Evolutionary conservation across 2,797 vertebrate species (phyloP).

Genomic region (Lycodopsis pacificus): DNA sequence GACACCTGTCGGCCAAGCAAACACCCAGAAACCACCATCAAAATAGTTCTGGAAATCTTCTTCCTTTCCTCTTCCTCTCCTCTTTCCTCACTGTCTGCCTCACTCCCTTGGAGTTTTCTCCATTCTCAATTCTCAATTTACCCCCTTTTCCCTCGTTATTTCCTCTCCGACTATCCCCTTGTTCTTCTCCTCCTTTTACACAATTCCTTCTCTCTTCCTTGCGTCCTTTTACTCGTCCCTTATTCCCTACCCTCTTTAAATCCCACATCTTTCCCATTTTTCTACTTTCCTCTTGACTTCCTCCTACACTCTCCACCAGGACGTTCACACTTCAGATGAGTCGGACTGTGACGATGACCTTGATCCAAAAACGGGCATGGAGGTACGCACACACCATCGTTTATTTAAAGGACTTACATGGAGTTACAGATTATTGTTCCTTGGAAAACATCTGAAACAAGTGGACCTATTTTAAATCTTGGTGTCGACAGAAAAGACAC

Average conservation of each 20-base stretch:
- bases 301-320: slow-evolving; percentile 81
- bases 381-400: slow-evolving; percentile 85
- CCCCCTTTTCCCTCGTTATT: background rate
- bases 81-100: background rate
- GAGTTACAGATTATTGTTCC: background rate
- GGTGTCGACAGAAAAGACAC: background rate
- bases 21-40: background rate
- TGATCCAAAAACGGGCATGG: slow-evolving; percentile 97
- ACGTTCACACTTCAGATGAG: slow-evolving; percentile 96
- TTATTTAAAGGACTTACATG: background rate
- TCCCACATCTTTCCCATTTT: background rate
- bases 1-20: too few relatives aligned
- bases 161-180: background rate
- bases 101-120: background rate
- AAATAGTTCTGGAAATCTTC: background rate
- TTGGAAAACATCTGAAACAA: background rate
- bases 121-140: too few relatives aligned
- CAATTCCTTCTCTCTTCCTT: background rate
- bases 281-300: background rate
- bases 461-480: too few relatives aligned
- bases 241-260: background rate
- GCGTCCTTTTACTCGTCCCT: background rate
- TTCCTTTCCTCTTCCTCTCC: background rate
- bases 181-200: background rate
- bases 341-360: slow-evolving; percentile 98